These are phyloP conservation scores for Samia ricini DNA, from an alignment of 1,140 invertebrate species.

Conservation along the genomic window DNA sequence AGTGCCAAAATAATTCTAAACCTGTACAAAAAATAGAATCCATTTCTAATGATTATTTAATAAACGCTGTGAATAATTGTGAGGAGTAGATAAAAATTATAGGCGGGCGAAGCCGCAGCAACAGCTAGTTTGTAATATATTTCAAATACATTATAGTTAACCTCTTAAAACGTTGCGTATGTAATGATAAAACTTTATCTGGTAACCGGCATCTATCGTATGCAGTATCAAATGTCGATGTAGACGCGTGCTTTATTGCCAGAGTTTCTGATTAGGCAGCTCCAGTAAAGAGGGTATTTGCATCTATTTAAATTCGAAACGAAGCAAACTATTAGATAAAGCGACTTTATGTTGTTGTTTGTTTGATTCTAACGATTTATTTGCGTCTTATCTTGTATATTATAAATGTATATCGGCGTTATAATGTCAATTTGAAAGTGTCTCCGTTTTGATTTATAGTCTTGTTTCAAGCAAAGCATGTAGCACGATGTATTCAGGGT, in stretches of 20 bases:
- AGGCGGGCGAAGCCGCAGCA: too few relatives aligned
- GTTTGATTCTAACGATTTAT: conserved; percentile 2
- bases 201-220: conserved; percentile 1
- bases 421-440: too few relatives aligned
- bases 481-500: too few relatives aligned
- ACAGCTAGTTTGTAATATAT: too few relatives aligned
- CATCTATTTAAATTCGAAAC: conserved; percentile 3
- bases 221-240: conserved; percentile 7
- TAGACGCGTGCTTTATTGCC: conserved; percentile 6
- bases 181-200: neutral
- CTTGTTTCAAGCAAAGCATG: too few relatives aligned
- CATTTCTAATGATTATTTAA: too few relatives aligned
- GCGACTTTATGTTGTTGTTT: conserved; percentile 2
- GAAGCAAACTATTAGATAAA: conserved; percentile 7
- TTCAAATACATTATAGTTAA: neutral
- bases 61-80: too few relatives aligned
- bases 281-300: conserved; percentile 7
- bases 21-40: too few relatives aligned
- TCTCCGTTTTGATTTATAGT: too few relatives aligned
- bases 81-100: too few relatives aligned
- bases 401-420: too few relatives aligned
- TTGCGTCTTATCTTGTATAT: neutral
- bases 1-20: too few relatives aligned
- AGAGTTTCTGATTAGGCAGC: neutral
- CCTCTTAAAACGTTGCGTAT: neutral